Evolutionary conservation across 1,140 invertebrate species (phyloP).

Genomic region (Temnothorax curvispinosus): DNA sequence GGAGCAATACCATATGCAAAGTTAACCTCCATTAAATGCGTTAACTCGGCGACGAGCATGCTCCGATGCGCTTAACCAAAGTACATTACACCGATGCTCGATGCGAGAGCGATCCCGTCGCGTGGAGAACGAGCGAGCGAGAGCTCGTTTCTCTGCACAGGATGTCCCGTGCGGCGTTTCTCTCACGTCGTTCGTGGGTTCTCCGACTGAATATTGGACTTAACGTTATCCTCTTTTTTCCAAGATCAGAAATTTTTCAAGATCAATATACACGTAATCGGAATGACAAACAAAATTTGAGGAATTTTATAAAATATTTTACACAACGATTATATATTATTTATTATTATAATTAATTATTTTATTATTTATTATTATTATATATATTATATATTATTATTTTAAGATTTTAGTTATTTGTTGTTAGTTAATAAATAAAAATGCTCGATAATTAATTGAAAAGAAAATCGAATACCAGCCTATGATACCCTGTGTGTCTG

Average conservation of each 20-base stretch:
- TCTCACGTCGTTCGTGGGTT: not conserved
- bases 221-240: not conserved
- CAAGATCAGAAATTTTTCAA: not conserved
- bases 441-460: not conserved
- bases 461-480: not conserved
- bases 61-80: constrained; percentile 79
- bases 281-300: not conserved
- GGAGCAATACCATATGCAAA: constrained; percentile 77
- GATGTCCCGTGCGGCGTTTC: constrained; percentile 52
- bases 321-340: not conserved
- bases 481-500: constrained; percentile 35
- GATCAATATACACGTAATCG: not conserved
- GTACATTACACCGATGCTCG: constrained; percentile 77
- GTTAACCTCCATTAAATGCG: constrained; percentile 80
- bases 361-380: too few species aligned
- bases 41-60: constrained; percentile 79
- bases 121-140: constrained; percentile 41
- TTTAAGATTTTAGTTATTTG: not conserved
- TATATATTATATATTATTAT: not conserved
- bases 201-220: not conserved
- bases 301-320: not conserved
- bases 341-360: too few species aligned
- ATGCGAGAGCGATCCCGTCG: constrained; percentile 62
- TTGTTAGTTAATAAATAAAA: not conserved
- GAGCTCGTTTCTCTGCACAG: constrained; percentile 44